These are phyloP conservation scores for Mastacembelus armatus DNA, from an alignment of 2,797 vertebrate species.

Conservation along the genomic window DNA sequence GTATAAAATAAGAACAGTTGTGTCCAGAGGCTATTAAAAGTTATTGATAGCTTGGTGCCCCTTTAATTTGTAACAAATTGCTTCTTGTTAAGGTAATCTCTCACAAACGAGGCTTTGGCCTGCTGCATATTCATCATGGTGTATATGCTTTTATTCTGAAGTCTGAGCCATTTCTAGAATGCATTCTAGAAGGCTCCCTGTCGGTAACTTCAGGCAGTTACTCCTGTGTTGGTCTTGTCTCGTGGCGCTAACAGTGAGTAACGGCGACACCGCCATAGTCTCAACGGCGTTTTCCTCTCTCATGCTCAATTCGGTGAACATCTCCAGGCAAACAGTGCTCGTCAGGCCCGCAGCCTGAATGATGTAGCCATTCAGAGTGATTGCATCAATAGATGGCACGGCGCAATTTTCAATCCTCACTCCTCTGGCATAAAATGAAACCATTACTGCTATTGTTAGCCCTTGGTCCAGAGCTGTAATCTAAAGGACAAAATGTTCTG, in stretches of 20 bases:
- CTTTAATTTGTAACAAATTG: too few species aligned
- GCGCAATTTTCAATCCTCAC: conserved; percentile 32
- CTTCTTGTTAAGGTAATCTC: too few species aligned
- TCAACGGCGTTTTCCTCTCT: conserved; percentile 16
- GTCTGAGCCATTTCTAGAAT: too few species aligned
- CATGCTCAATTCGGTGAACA: conserved; percentile 31
- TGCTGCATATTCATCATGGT: background rate
- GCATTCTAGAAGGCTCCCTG: too few species aligned
- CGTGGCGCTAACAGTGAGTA: conserved; percentile 11
- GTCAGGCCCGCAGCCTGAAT: conserved; percentile 17
- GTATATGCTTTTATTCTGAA: background rate
- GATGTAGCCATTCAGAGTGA: conserved; percentile 49
- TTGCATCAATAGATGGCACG: conserved; percentile 44
- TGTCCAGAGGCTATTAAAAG: too few species aligned
- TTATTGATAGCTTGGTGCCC: background rate
- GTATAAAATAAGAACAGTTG: too few species aligned
- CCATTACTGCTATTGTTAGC: conserved; percentile 33
- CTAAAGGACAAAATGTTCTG: conserved; percentile 15
- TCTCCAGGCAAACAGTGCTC: conserved; percentile 28
- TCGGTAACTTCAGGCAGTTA: too few species aligned
- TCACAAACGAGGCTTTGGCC: background rate
- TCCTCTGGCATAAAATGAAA: conserved; percentile 31
- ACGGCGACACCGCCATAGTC: background rate
- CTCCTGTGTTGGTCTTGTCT: background rate
- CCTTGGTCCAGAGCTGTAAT: conserved; percentile 21